Evolutionary conservation across 2,797 vertebrate genomes (phyloP).

Genomic region (Pseudochirops corinnae): DNA sequence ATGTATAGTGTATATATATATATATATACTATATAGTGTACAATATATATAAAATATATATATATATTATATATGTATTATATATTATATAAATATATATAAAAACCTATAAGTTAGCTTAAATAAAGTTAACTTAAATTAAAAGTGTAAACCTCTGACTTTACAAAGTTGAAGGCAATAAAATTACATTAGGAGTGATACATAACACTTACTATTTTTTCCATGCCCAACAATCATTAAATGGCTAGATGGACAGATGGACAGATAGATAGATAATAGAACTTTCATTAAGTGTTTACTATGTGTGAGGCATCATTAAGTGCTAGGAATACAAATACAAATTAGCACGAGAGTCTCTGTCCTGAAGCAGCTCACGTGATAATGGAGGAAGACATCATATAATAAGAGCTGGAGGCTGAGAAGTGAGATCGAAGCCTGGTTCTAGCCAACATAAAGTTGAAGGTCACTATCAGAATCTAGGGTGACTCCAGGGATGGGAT

Average conservation of each 20-base stretch:
- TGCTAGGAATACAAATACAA: neutral
- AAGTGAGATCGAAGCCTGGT: neutral
- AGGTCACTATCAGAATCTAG: neutral
- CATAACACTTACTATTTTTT: neutral
- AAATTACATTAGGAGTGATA: neutral
- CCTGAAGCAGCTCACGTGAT: neutral
- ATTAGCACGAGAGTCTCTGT: neutral
- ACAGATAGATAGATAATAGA: neutral
- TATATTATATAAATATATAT: too few species aligned
- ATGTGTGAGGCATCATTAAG: neutral
- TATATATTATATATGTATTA: too few species aligned
- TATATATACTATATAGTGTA: too few species aligned
- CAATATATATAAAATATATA: too few species aligned
- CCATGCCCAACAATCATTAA: neutral
- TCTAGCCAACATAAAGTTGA: neutral
- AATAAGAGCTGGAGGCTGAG: neutral
- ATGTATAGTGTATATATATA: too few species aligned
- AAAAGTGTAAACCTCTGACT: neutral
- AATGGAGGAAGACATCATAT: neutral
- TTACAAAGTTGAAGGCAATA: neutral
- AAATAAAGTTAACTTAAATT: constrained; percentile 10
- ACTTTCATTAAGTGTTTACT: neutral
- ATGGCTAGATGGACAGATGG: neutral
- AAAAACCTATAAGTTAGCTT: neutral
- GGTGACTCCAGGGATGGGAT: neutral